Base-by-base conservation (phyloP, 2,797 vertebrate species). In the Phoebastria nigripes region DNA sequence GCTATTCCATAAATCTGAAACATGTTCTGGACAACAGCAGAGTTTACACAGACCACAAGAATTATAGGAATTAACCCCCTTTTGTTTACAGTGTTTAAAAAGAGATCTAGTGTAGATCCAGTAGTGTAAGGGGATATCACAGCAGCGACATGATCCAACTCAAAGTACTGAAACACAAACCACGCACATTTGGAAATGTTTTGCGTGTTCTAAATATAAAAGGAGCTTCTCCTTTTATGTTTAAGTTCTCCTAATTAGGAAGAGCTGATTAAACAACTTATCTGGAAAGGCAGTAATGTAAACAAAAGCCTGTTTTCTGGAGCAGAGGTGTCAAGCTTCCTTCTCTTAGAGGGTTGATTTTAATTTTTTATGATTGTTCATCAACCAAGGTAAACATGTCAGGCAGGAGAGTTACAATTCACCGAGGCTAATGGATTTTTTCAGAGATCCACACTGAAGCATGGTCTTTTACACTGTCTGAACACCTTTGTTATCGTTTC, bases 1-100 rank as follows among this genome's bases (percentile, higher is more conserved):
- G 92, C 92, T 17, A 72, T 31, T 46, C 94, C 96, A 93, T 96
- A 92, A 95, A 95, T 96, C 93, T 91, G 86, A 82, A 84, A 58
- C 93, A 73, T 0, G 78, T 44, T 74, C 94, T 87, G 94, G 83
- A 92, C 94, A 94, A 62, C 71, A 16, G 96, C 87, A 41, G 91
- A 58, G 73, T 73, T 87, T 70, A 56, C 88, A 47, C 86, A 87
- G 93, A 85, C 94, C 96, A 87, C 93, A 96, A 63, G 94, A 95
- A 96, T 92, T 39, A 72, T 1, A 96, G 92, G 93, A 95, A 97
- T 97, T 87, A 95, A 93, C 59, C 71, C 90, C 78, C 24, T 82
- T 85, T 65, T 70, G 83, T 90, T 90, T 84, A 25, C 89, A 73
- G 67, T 17, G 1, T 56, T 83, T 78, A 29, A 22, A 49, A n/a